These are phyloP conservation scores for Anoplopoma fimbria DNA, from an alignment of 2,113 vertebrate species.

Conservation along the genomic window DNA sequence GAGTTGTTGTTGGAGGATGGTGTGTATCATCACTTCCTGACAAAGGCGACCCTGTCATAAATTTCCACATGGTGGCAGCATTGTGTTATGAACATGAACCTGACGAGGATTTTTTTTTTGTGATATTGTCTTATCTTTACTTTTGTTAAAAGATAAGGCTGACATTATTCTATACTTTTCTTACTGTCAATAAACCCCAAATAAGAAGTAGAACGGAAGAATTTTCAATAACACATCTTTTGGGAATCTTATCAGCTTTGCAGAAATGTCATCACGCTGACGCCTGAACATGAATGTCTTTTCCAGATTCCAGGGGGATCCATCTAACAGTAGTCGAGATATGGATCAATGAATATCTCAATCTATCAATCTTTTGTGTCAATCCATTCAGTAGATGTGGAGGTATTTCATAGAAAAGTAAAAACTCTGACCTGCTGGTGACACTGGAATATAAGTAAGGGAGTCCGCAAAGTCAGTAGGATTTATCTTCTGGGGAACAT, in stretches of 20 bases:
- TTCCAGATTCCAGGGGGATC: background rate
- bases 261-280: background rate
- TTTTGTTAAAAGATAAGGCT: background rate
- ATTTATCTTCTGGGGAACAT: background rate
- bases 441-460: background rate
- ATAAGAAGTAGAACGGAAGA: background rate
- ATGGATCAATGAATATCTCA: background rate
- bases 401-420: background rate
- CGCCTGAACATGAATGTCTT: background rate
- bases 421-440: background rate
- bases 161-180: background rate
- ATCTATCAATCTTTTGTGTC: background rate
- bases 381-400: background rate
- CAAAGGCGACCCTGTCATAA: background rate
- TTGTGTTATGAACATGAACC: background rate
- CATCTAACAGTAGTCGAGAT: background rate
- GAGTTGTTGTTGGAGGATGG: no score
- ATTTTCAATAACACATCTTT: background rate
- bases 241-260: background rate
- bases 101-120: background rate
- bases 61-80: constrained; percentile 53
- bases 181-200: background rate
- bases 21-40: background rate
- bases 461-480: no score
- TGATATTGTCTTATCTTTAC: background rate